Evolutionary conservation across 2,797 vertebrate species (phyloP), one percentile per base, ranked within the genome.

Genomic region (Microctenopoma lineatum): DNA sequence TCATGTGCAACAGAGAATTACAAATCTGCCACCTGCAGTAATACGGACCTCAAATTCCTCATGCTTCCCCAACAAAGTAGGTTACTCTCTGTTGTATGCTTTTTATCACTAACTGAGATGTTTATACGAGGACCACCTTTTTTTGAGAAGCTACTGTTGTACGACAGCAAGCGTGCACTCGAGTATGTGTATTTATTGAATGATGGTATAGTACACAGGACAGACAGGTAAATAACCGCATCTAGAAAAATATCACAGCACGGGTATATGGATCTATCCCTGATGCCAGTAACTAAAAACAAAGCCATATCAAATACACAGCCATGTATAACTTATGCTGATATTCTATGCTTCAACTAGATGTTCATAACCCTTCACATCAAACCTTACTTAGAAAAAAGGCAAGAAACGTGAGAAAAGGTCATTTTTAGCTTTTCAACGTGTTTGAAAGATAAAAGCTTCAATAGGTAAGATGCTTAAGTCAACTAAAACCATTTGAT

Each of bases 1-100:
- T 85, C 60, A 53, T 86, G 81, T 69, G 78, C 78, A 77, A 70
- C 68, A 47, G 71, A 77, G 81, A 85, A 86, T 75, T 82, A 86
- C 70, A 81, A 86, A 86, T 87, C 83, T 81, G 81, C 80, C 86
- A 72, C 74, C 81, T 81, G 53, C 60, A 70, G 51, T 87, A 80
- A 89, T 71, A 63, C 34, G 25, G 66, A 81, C 64, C 59, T 77
- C 73, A 57, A 68, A 68, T 75, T 56, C 69, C 52, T 79, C 66
- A 59, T 68, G 66, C 59, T 61, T 25, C 69, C 66, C 66, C 72
- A 66, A 67, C 71, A 75, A 77, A 75, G 66, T 79, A 55, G 61
- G 74, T 59, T 79, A 66, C 32, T 47, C 48, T 79, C 27, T 21
- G 56, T 48, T 61, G 70, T 58, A 65, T n/a, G 38, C 54, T 48